Evolutionary conservation across 2,113 vertebrate genomes (phyloP).

Genomic region (Bettongia penicillata): DNA sequence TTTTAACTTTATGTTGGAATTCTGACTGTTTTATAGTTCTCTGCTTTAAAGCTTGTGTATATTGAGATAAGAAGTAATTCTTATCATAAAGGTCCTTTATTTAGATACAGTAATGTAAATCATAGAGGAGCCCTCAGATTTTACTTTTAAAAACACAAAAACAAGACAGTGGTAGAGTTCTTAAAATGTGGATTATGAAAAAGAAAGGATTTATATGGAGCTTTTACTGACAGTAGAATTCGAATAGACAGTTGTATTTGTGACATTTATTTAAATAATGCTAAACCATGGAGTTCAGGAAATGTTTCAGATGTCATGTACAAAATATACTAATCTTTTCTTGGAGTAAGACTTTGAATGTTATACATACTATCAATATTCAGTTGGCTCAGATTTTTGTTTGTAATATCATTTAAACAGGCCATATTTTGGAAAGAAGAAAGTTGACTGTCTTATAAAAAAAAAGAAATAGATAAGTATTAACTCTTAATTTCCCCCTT

Average conservation of each 20-base stretch:
- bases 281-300: background rate
- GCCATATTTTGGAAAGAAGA: background rate
- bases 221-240: background rate
- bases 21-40: background rate
- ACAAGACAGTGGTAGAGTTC: background rate
- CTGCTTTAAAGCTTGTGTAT: background rate
- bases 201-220: background rate
- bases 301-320: background rate
- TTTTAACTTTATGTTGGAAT: background rate
- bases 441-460: background rate
- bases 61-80: background rate
- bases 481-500: conserved; percentile 38
- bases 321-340: background rate
- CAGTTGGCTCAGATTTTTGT: conserved; percentile 15
- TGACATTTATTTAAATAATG: background rate
- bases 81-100: background rate
- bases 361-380: conserved; percentile 40
- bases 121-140: background rate
- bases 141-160: background rate
- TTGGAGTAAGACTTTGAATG: background rate
- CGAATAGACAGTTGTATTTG: background rate
- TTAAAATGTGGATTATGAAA: background rate
- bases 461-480: conserved; percentile 5
- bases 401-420: conserved; percentile 50
- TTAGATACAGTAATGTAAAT: background rate